Evolutionary conservation across 2,888 invertebrate genomes (phyloP), one percentile per base, ranked within the genome.

Genomic region (Scaptomyza cyrtandrae): DNA sequence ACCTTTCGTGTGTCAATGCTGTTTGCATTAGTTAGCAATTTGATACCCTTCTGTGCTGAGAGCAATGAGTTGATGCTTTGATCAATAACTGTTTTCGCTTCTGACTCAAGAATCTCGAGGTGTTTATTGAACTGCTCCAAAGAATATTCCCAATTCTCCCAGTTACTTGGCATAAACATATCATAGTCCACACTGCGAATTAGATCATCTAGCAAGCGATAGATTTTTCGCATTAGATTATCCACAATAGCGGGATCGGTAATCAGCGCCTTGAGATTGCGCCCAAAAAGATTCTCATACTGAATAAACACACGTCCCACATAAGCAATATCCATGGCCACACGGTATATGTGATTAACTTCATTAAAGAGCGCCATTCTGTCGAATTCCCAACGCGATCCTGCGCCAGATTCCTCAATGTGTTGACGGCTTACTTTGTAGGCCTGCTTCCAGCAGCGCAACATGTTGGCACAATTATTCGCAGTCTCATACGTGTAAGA

Each of bases 371-470:
- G 92, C 44, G 94, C 93, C 13, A 94, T 94, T 80, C 96, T 95
- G 89, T 98, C 96, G 91, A 98, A 98, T 91, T 98, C 98, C 98
- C 98, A 98, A 10, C 98, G 94, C 5, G 95, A 94, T 29, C 97
- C 97, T 77, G 97, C 96, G 0, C 97, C 97, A 2, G 97, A 96
- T 14, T 95, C 92, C 91, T 98, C 98, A 71, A 98, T 98, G 80
- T 95, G 95, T n/a, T 95, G 94, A 11, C 98, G 93, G 4, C 96
- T 96, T 46, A 95, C 93, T 89, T 95, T 93, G 91, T 98, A 98
- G 0, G 95, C 93, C 0, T 93, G 90, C 86, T 96, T 92, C 92
- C 92, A 92, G 68, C 89, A 89, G 41, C 79, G 82, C 35, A 92
- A 74, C 55, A 92, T 75, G 44, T 90, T 90, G n/a, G 92, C 91